Evolutionary conservation across 2,797 vertebrate genomes (phyloP), one percentile per base, ranked within the genome.

Genomic region (Sebastes minor): DNA sequence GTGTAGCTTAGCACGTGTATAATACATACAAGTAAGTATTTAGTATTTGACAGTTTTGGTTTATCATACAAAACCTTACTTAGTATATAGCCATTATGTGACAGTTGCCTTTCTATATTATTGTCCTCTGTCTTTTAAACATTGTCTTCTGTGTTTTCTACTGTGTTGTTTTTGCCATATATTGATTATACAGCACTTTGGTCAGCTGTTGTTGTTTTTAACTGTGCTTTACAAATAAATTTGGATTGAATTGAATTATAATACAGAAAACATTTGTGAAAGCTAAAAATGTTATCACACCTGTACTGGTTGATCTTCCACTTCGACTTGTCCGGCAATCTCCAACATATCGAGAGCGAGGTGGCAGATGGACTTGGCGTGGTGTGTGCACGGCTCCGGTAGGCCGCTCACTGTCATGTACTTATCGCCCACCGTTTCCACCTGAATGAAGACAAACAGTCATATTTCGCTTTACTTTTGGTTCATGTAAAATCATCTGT

Each of bases 401-500:
- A 99, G 95, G 59, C 99, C 99, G 68, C 99, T 99, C 86, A 99
- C 99, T 0, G 98, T 99, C 99, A 99, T 99, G 75, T 99, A 99
- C 83, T 99, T 99, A 89, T 99, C 99, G 11, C 99, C 99, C 60
- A 99, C 98, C 1, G 99, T 99, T 94, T 99, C 99, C 93, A 99
- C 98, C 99, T 99, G 91, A n/a, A 38, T 66, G 59, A 74, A 83
- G 14, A 82, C 74, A 89, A 67, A 52, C 18, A 65, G 20, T 42
- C 5, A 81, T 55, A 53, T 10, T 25, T 80, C 14, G 66, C 4
- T 84, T 82, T 74, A 62, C 20, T 80, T 85, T 76, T 52, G 23
- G 20, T 74, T 70, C 18, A 38, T 71, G n/a, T 57, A 28, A 70
- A 79, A 81, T 83, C 18, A 77, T 71, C 53, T 46, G 60, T 76